phyloP scores from a whole-genome alignment of 2,113 vertebrate species.

The Ptilonorhynchus violaceus region DNA sequence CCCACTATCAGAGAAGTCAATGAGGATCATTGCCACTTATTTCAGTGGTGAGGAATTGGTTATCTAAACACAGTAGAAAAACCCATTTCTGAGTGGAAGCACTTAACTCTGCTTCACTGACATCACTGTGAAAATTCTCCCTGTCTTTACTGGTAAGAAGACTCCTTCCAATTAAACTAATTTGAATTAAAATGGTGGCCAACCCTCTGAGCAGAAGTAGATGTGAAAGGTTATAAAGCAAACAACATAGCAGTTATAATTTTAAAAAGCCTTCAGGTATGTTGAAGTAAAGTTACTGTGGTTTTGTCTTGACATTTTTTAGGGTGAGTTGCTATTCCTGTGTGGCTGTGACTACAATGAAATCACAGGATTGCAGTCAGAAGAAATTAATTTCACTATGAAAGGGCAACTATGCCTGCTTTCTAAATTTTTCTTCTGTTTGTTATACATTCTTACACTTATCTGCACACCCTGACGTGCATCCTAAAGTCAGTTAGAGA shows the following conservation, averaged over 20 bases:
- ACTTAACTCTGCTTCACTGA: neutral
- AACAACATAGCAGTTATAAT: neutral
- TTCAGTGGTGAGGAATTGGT: neutral
- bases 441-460: neutral
- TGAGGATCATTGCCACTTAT: neutral
- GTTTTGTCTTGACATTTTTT: neutral
- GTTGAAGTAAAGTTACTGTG: neutral
- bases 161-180: neutral
- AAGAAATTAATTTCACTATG: neutral
- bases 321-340: neutral
- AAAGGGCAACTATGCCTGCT: neutral
- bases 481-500: neutral
- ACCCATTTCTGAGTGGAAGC: neutral
- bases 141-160: neutral
- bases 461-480: neutral
- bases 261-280: neutral
- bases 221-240: neutral
- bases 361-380: neutral
- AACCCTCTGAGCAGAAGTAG: neutral
- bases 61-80: neutral
- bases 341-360: neutral
- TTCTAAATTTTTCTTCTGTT: neutral
- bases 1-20: neutral
- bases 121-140: neutral
- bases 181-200: neutral